A percentile compares a stretch with the other conserved stretches of the same genome.
phyloP scores from a whole-genome alignment of 2,797 vertebrate genomes.

The Echeneis naucrates region DNA sequence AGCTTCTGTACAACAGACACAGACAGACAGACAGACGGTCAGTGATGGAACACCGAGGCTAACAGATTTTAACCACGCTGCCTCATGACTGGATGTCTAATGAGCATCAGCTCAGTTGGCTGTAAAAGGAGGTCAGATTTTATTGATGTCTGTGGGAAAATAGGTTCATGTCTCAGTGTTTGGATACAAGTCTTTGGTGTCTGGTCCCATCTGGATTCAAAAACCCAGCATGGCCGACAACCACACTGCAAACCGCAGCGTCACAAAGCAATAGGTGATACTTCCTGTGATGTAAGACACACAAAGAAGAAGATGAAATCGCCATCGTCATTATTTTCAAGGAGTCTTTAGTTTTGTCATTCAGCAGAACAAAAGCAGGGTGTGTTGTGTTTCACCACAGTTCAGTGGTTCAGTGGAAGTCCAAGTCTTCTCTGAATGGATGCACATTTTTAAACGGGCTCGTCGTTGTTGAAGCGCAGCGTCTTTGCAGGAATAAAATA shows the following conservation, averaged over 20 bases:
- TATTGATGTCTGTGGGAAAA: too few species aligned
- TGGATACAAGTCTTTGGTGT: too few species aligned
- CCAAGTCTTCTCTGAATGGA: background rate
- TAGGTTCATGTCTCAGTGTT: too few species aligned
- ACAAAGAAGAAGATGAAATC: constrained; percentile 7
- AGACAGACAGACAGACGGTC: constrained; percentile 31
- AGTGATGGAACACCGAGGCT: constrained; percentile 17
- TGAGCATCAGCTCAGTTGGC: too few species aligned
- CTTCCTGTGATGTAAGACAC: too few species aligned
- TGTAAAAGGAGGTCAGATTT: too few species aligned
- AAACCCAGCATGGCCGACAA: too few species aligned
- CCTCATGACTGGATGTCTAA: background rate
- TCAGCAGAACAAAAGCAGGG: constrained; percentile 2
- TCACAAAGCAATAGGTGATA: background rate
- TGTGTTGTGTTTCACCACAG: constrained; percentile 2
- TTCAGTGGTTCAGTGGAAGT: background rate
- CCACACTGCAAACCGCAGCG: too few species aligned
- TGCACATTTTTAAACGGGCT: background rate
- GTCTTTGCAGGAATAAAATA: constrained; percentile 2
- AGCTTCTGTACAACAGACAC: constrained; percentile 85
- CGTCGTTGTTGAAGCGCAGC: background rate
- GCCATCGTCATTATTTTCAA: background rate
- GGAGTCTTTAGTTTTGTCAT: constrained; percentile 2
- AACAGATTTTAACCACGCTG: constrained; percentile 9
- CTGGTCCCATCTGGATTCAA: too few species aligned